phyloP scores from a whole-genome alignment of 2,888 invertebrate species.

The Glyphotaelius pellucidus region DNA sequence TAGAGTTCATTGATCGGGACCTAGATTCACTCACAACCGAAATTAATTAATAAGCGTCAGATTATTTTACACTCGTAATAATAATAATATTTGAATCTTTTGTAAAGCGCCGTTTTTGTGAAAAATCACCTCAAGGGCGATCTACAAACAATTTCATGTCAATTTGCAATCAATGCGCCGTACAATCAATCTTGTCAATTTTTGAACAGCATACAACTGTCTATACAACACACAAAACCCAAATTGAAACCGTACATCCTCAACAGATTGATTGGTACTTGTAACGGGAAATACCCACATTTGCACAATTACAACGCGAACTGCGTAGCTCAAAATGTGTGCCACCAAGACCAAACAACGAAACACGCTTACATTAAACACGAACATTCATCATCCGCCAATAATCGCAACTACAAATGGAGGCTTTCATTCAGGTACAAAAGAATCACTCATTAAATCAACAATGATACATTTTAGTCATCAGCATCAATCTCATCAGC shows the following conservation, averaged over 20 bases:
- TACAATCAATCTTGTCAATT: no score
- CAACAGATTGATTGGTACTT: neutral
- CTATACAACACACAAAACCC: neutral
- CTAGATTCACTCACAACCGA: no score
- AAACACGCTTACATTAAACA: neutral
- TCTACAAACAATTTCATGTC: no score
- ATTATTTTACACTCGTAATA: no score
- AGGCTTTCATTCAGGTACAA: neutral
- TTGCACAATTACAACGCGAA: neutral
- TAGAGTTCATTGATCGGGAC: no score
- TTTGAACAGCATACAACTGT: no score
- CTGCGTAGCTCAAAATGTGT: neutral
- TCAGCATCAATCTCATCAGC: neutral
- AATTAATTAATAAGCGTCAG: no score
- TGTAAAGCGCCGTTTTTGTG: no score
- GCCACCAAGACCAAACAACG: neutral
- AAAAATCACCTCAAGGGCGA: no score
- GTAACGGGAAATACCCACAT: neutral
- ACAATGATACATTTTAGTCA: neutral
- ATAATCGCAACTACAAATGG: neutral
- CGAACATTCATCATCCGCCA: neutral
- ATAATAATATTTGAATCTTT: no score
- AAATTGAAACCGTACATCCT: neutral
- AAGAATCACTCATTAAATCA: neutral
- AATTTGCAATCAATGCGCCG: no score